phyloP scores from a whole-genome alignment of 1,140 invertebrate genomes.

The Trachymyrmex septentrionalis region DNA sequence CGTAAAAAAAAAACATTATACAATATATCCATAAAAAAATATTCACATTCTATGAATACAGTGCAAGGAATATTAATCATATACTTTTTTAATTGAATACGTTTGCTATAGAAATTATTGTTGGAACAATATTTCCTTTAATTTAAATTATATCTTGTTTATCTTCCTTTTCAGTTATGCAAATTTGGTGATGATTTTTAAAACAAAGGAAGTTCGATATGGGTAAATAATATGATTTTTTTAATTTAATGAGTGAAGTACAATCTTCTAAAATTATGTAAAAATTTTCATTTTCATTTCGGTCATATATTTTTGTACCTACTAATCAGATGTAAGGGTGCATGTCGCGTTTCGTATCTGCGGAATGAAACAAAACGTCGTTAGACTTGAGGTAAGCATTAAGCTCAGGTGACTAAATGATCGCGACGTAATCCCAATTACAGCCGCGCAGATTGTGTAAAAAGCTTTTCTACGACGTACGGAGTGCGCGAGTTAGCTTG shows the following conservation, averaged over 20 bases:
- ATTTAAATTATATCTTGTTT: neutral
- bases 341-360: neutral
- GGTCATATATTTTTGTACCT: neutral
- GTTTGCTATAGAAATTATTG: neutral
- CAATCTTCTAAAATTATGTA: neutral
- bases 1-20: neutral
- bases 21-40: neutral
- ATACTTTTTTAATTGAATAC: neutral
- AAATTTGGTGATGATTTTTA: neutral
- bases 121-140: neutral
- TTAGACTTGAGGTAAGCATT: conserved; percentile 30
- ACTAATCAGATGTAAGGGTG: neutral
- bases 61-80: neutral
- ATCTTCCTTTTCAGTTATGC: neutral
- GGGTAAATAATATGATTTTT: neutral
- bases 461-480: conserved; percentile 43
- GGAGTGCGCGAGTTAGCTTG: conserved; percentile 15
- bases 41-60: neutral
- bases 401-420: conserved; percentile 57
- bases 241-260: neutral
- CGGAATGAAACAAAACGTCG: conserved; percentile 31
- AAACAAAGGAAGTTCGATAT: neutral
- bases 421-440: conserved; percentile 57
- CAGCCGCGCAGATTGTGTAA: conserved; percentile 35
- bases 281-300: neutral